A percentile compares a stretch with the other conserved stretches of the same genome.
Evolutionary conservation across 23 tunicate species (phyloP).

Genomic region (Phallusia fumigata): DNA sequence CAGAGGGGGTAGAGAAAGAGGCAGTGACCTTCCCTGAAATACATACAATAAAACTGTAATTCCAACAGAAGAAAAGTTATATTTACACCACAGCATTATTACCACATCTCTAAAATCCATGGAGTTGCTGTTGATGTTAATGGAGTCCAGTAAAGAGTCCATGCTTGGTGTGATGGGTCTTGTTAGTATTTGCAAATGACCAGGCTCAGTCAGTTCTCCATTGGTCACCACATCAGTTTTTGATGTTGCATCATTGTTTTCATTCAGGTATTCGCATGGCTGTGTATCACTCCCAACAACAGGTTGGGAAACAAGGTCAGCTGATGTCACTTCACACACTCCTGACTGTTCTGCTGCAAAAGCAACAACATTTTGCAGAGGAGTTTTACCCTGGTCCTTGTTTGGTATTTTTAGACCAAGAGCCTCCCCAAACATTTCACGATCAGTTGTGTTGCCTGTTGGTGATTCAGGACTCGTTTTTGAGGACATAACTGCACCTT

Average conservation of each 20-base stretch:
- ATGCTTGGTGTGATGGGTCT: constrained; percentile 50
- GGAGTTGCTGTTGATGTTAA: constrained; percentile 8
- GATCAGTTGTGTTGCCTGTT: not conserved
- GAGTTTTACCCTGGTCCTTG: not conserved
- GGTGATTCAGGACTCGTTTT: not conserved
- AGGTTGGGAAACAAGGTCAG: not conserved
- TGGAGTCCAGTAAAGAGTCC: constrained; percentile 28
- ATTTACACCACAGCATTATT: not conserved
- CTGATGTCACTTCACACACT: not conserved
- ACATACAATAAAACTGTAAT: not conserved
- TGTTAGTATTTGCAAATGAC: not conserved
- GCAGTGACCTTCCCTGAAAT: constrained; percentile 3
- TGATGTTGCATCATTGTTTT: not conserved
- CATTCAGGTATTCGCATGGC: not conserved
- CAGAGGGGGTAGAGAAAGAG: constrained; percentile 34
- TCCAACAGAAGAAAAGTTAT: not conserved
- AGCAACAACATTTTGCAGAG: constrained; percentile 25
- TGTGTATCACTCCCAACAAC: constrained; percentile 12
- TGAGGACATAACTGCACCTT: not conserved
- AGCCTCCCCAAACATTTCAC: constrained; percentile 18
- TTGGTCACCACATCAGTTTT: not conserved
- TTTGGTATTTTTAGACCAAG: constrained; percentile 25
- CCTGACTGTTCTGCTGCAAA: constrained; percentile 69
- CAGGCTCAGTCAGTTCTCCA: not conserved
- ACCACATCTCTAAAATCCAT: not conserved